Evolutionary conservation across 2,113 vertebrate genomes (phyloP), one percentile per base, ranked within the genome.

Genomic region (Syngnathus scovelli): DNA sequence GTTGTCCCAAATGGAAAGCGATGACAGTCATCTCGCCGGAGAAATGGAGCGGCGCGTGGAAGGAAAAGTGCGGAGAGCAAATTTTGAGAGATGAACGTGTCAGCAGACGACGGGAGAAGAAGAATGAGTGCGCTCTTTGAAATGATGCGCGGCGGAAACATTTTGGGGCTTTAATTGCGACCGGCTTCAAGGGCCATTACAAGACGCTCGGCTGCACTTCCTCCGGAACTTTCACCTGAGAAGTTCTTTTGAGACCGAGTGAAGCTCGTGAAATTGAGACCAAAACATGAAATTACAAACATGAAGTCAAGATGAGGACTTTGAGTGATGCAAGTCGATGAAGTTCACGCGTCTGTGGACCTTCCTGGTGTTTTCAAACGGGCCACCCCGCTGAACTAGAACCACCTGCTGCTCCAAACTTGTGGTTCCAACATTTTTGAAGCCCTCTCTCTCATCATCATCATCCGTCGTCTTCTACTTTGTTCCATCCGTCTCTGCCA

Each of bases 11-110:
- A 83, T 76, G 61, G 74, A 77, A 77, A 75, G 77, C 73, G 78
- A 72, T 65, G 75, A 70, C 56, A 44, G 37, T 69, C 38, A 38
- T 39, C 78, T 75, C 61, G 23, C 65, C 68, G 74, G 66, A 75
- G 76, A 88, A 85, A 82, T 84, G 65, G 59, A 77, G 77, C 77
- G 66, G 67, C 68, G 73, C 78, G 75, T 66, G 54, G 48, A 67
- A 69, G 74, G 61, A 70, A 64, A 44, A 58, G 27, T 16, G 62
- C 68, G 77, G 70, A 71, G 74, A 69, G 69, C 66, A 68, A 76
- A 82, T 78, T 65, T 64, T 76, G 74, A 76, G 66, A 49, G 73
- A 86, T 79, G 75, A 67, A 72, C 72, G 66, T 77, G 72, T 54
- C 12, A 19, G 13, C 58, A 41, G 41, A 39, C 56, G 67, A 74